A percentile compares a stretch with the other conserved stretches of the same genome.
Conservation (phyloP, 2,888 invertebrate genomes). For the Ormyrus labotus region DNA sequence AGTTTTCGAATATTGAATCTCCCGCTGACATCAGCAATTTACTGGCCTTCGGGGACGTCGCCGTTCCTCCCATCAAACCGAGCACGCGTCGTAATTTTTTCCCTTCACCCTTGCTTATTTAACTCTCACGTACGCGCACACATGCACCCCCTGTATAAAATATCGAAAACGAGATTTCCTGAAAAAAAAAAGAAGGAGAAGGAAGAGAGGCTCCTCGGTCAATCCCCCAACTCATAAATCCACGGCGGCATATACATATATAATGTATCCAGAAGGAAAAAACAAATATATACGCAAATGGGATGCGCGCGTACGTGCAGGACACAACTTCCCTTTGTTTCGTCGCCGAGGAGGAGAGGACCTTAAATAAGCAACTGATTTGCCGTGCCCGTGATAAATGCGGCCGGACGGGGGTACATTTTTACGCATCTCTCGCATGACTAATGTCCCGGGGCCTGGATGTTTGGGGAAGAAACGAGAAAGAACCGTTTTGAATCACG, state of each 20-base stretch:
- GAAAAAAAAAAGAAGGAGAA: neutral
- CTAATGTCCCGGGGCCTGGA: conserved; percentile 24
- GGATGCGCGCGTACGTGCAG: conserved; percentile 36
- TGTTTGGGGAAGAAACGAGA: neutral
- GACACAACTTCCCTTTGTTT: conserved; percentile 35
- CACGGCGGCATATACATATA: conserved; percentile 29
- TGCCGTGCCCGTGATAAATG: conserved; percentile 23
- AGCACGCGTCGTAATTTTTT: neutral
- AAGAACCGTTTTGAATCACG: neutral
- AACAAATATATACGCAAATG: conserved; percentile 56
- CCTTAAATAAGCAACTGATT: conserved; percentile 35
- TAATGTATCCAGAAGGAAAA: conserved; percentile 27
- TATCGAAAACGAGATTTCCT: conserved; percentile 25
- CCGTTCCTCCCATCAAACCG: neutral
- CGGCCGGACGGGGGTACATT: conserved; percentile 8
- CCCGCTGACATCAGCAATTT: too few relatives aligned
- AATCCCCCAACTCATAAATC: conserved; percentile 45
- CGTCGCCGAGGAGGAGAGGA: neutral
- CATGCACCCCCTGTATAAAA: neutral
- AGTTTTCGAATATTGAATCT: too few relatives aligned
- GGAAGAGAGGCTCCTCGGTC: conserved; percentile 9
- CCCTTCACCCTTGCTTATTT: conserved; percentile 3
- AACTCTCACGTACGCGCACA: neutral
- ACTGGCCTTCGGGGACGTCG: neutral
- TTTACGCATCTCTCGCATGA: conserved; percentile 23